Base-by-base conservation (phyloP, 2,113 vertebrate genomes). In the Rhinolophus ferrumequinum region DNA sequence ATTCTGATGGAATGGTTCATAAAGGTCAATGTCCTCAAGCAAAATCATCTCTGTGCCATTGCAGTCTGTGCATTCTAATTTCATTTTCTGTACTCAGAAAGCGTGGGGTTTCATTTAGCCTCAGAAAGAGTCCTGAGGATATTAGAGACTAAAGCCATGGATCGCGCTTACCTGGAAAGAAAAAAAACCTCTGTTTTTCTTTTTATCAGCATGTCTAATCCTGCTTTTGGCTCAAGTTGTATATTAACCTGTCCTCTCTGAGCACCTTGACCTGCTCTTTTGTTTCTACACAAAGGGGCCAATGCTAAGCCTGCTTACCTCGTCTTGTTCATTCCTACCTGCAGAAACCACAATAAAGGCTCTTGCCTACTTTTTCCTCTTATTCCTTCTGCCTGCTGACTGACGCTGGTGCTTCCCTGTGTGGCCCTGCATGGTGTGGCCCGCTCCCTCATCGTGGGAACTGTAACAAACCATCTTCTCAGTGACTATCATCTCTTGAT, bases 1-100 rank as follows among this genome's bases (percentile, higher is more conserved):
- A 83, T 41, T 64, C 80, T 24, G 66, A 94, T 77, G 90, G 85
- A 72, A 96, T 89, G 89, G 69, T 58, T 72, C 81, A 66, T 80
- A 67, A 92, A 93, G 92, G 95, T 93, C 79, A 47, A 4, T 8
- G 73, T 60, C 28, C 24, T 81, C 67, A 24, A 52, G 90, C 93
- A 67, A 28, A 81, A 33, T 28, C 54, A 77, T 62, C 50, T 85
- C 38, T 64, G 5, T 85, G 44, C 79, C 50, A 30, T 3, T 77
- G n/a, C 75, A 9, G 41, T 50, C 54, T 70, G 73, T 66, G 82
- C 35, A 15, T 35, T 86, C 70, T 28, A 13, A 81, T 30, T 33
- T 50, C 73, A 62, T 76, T 90, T 95, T 72, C 70, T 93, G 30
- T n/a, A 50, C 60, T 58, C 66, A 33, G 52, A 52, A 16, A 41